These are phyloP conservation scores for Lasioglossum vierecki DNA, from an alignment of 2,888 invertebrate species.

Conservation along the genomic window DNA sequence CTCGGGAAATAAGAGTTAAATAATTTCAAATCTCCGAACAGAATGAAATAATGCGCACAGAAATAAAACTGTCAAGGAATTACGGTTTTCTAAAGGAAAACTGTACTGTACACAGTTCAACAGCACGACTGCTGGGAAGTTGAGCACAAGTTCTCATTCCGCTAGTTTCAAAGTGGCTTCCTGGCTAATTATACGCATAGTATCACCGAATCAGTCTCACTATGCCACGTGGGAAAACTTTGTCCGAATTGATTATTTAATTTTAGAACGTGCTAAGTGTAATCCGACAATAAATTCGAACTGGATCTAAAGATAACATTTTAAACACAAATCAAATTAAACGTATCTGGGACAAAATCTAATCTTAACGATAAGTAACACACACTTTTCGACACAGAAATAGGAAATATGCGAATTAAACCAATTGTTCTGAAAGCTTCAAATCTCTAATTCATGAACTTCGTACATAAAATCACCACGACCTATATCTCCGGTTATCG, in stretches of 20 bases:
- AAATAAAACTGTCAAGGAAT: not conserved
- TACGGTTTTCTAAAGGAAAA: not conserved
- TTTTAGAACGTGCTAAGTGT: not conserved
- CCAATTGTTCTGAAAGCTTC: not conserved
- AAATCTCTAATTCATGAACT: not conserved
- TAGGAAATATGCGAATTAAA: not conserved
- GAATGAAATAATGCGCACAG: not conserved
- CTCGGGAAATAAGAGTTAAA: not conserved
- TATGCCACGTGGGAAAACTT: not conserved
- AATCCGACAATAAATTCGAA: not conserved
- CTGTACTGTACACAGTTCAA: not conserved
- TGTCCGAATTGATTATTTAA: not conserved
- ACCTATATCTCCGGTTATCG: not conserved
- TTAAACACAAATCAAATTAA: not conserved
- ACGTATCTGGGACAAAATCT: too few relatives aligned
- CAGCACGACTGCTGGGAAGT: not conserved
- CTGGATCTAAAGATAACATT: not conserved
- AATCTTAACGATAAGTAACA: not conserved
- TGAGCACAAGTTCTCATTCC: not conserved
- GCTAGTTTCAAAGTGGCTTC: not conserved
- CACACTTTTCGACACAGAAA: not conserved
- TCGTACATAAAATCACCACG: not conserved
- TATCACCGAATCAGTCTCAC: not conserved
- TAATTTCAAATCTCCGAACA: not conserved
- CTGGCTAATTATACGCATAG: not conserved